Percentiles rank a stretch among this genome's conserved stretches.
Evolutionary conservation across 2,888 invertebrate species (phyloP).

Genomic region (Cistogaster globosa): DNA sequence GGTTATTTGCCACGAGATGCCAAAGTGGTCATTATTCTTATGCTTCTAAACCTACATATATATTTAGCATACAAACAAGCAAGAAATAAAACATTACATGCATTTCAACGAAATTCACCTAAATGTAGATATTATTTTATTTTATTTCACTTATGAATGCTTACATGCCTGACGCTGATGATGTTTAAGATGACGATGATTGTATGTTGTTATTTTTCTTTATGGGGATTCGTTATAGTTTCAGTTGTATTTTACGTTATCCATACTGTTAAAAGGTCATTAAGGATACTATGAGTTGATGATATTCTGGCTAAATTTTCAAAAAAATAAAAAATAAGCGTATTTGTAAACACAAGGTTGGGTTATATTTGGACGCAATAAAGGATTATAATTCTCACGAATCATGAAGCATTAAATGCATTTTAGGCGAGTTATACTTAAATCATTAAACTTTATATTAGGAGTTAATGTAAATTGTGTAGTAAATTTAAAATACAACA

Average conservation of each 20-base stretch:
- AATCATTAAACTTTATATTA: constrained; percentile 10
- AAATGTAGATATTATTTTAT: constrained; percentile 46
- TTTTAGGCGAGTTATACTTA: constrained; percentile 3
- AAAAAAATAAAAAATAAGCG: not conserved
- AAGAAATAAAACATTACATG: not conserved
- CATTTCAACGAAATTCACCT: constrained; percentile 44
- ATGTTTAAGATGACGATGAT: constrained; percentile 54
- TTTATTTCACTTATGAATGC: constrained; percentile 68
- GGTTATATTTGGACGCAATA: constrained; percentile 11
- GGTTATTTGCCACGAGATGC: constrained; percentile 83
- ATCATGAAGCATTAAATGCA: constrained; percentile 15
- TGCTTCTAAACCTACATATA: constrained; percentile 49
- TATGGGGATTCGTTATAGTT: constrained; percentile 55
- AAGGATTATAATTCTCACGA: constrained; percentile 57
- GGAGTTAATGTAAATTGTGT: constrained; percentile 7
- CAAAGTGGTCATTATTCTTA: constrained; percentile 83
- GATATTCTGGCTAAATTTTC: constrained; percentile 47
- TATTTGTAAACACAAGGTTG: constrained; percentile 51
- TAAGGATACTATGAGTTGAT: constrained; percentile 62
- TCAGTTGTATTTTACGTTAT: constrained; percentile 35
- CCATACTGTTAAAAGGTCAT: constrained; percentile 63
- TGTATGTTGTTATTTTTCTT: constrained; percentile 44
- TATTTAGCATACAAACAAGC: not conserved
- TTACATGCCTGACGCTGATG: constrained; percentile 39
- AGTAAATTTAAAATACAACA: not conserved